Evolutionary conservation across 1,140 invertebrate genomes (phyloP).

Genomic region (Brachionus calyciflorus): DNA sequence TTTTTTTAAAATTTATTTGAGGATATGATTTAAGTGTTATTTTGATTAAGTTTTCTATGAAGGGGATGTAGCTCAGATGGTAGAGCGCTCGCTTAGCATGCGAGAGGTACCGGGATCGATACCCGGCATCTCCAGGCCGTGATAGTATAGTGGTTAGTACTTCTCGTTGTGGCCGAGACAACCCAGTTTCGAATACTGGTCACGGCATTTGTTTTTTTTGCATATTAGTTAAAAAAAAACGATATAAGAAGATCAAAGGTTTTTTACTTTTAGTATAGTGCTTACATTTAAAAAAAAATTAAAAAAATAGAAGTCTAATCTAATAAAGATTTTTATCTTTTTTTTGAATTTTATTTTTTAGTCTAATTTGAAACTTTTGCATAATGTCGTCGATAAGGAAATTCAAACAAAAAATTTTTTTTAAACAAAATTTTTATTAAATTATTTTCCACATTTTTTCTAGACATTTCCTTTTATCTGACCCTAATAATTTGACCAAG

Average conservation of each 20-base stretch:
- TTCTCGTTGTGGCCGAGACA: slow-evolving; percentile 81
- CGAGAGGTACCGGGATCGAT: slow-evolving; percentile 37
- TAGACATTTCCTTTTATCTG: too few relatives aligned
- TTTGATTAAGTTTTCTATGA: background rate
- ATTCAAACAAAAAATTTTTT: too few relatives aligned
- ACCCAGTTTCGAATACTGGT: slow-evolving; percentile 16
- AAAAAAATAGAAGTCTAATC: too few relatives aligned
- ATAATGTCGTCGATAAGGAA: too few relatives aligned
- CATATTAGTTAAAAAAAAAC: background rate
- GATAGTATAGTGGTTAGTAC: slow-evolving; percentile 87
- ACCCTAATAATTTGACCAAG: too few relatives aligned
- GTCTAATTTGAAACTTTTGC: too few relatives aligned
- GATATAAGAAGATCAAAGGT: background rate
- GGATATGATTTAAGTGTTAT: too few relatives aligned
- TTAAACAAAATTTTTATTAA: too few relatives aligned
- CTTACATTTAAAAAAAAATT: background rate
- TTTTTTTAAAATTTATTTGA: background rate
- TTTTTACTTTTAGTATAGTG: background rate
- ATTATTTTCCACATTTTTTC: too few relatives aligned
- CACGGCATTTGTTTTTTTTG: slow-evolving; percentile 19
- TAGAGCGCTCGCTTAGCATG: slow-evolving; percentile 37
- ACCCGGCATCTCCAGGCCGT: slow-evolving; percentile 63
- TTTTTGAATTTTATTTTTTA: too few relatives aligned
- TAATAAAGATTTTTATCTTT: too few relatives aligned
- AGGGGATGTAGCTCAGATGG: slow-evolving; percentile 49